A percentile compares a stretch with the other conserved stretches of the same genome.
phyloP scores from a whole-genome alignment of 2,113 vertebrate species.

The Oncorhynchus clarkii region DNA sequence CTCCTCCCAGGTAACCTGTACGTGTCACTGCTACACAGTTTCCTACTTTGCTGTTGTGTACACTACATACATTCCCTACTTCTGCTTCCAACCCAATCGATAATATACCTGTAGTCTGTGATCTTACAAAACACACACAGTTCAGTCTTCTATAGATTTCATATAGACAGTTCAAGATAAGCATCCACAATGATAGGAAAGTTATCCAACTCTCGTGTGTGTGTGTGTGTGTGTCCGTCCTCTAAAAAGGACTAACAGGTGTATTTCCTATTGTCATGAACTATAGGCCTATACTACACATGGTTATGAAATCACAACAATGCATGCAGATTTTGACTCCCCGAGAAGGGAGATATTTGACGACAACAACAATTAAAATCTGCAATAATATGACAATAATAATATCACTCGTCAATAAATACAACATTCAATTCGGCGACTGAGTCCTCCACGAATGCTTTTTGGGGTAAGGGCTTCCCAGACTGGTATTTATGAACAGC shows the following conservation, averaged over 20 bases:
- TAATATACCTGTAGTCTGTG: too few species aligned
- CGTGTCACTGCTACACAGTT: too few species aligned
- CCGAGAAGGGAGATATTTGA: neutral
- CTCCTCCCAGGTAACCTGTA: too few species aligned
- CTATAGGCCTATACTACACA: too few species aligned
- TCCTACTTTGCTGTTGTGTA: too few species aligned
- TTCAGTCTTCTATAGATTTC: too few species aligned
- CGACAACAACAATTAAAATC: neutral
- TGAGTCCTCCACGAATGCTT: conserved; percentile 93
- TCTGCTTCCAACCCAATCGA: too few species aligned
- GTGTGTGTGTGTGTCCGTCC: neutral
- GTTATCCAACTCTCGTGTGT: neutral
- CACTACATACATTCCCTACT: too few species aligned
- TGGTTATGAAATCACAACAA: neutral
- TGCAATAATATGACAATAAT: too few species aligned
- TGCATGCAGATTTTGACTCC: neutral
- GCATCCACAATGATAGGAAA: neutral
- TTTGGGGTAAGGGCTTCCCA: conserved; percentile 99
- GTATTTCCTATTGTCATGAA: neutral
- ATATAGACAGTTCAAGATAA: neutral
- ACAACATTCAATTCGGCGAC: conserved; percentile 38
- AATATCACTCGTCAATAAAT: neutral
- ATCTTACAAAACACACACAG: too few species aligned
- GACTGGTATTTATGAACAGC: conserved; percentile 91
- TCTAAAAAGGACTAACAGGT: conserved; percentile 7